These are phyloP conservation scores for Hirtodrosophila trivittata DNA, from an alignment of 2,888 invertebrate genomes.

Conservation along the genomic window DNA sequence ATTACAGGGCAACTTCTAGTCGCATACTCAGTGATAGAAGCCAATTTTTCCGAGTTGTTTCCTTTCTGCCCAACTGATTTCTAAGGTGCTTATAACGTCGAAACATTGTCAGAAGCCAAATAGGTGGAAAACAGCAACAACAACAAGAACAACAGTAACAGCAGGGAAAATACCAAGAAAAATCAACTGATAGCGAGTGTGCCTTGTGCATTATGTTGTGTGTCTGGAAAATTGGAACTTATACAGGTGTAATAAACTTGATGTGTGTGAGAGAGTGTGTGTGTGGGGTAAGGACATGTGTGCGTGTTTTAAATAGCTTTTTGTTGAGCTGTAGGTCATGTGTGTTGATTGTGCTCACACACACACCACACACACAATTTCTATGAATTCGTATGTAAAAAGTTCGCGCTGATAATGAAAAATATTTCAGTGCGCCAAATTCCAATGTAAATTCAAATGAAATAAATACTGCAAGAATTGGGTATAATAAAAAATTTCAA, in stretches of 20 bases:
- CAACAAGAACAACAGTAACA: conserved; percentile 31
- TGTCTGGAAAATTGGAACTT: conserved; percentile 11
- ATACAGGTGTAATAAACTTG: conserved; percentile 30
- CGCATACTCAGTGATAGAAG: background rate
- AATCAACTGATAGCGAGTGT: conserved; percentile 24
- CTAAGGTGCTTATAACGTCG: conserved; percentile 58
- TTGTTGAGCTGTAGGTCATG: conserved; percentile 33
- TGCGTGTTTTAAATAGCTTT: conserved; percentile 55
- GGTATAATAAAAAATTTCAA: background rate
- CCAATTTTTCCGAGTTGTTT: conserved; percentile 31
- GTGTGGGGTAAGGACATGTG: conserved; percentile 33
- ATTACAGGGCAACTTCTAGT: conserved; percentile 15
- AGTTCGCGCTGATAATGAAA: no score
- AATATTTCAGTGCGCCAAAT: background rate
- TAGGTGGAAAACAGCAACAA: conserved; percentile 33
- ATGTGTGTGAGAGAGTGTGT: conserved; percentile 4
- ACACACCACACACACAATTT: no score
- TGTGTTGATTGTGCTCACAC: no score
- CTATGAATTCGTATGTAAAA: conserved; percentile 8
- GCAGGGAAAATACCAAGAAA: conserved; percentile 11
- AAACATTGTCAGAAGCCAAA: conserved; percentile 52
- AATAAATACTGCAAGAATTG: no score
- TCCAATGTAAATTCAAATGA: background rate
- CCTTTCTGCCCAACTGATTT: conserved; percentile 50
- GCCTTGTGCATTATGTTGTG: conserved; percentile 31